Percentiles rank a stretch among this genome's conserved stretches.
Conservation (phyloP, 1,140 invertebrate species). For the Archegozetes longisetosus region DNA sequence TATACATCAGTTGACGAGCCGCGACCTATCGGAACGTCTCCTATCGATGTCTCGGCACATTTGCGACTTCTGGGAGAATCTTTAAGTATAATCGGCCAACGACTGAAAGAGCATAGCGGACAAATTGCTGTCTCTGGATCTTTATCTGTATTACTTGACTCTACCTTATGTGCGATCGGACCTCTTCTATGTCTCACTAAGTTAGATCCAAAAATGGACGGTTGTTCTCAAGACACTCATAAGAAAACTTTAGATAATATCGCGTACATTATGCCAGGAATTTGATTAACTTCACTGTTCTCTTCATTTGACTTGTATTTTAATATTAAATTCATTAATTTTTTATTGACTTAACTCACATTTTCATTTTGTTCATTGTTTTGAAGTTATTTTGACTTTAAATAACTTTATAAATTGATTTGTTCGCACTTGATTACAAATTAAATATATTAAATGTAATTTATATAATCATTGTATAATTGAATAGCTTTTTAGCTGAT, state of each 20-base stretch:
- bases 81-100: constrained; percentile 74
- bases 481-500: too few species aligned
- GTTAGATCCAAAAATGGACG: constrained; percentile 56
- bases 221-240: constrained; percentile 48
- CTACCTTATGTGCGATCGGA: constrained; percentile 75
- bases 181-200: constrained; percentile 74
- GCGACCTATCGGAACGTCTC: constrained; percentile 56
- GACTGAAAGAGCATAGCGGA: constrained; percentile 80
- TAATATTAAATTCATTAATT: too few species aligned
- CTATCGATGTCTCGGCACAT: constrained; percentile 81
- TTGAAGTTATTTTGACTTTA: too few species aligned
- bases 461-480: too few species aligned
- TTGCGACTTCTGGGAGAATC: constrained; percentile 81
- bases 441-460: too few species aligned
- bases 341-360: too few species aligned
- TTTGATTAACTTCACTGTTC: neutral
- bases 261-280: constrained; percentile 78
- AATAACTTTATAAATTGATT: too few species aligned
- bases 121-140: constrained; percentile 87
- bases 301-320: too few species aligned
- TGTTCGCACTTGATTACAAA: too few species aligned
- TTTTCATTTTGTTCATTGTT: too few species aligned
- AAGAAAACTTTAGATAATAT: constrained; percentile 76
- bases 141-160: constrained; percentile 82
- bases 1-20: constrained; percentile 23